Conservation (phyloP, 2,888 invertebrate species). For the Phytoseiulus persimilis region DNA sequence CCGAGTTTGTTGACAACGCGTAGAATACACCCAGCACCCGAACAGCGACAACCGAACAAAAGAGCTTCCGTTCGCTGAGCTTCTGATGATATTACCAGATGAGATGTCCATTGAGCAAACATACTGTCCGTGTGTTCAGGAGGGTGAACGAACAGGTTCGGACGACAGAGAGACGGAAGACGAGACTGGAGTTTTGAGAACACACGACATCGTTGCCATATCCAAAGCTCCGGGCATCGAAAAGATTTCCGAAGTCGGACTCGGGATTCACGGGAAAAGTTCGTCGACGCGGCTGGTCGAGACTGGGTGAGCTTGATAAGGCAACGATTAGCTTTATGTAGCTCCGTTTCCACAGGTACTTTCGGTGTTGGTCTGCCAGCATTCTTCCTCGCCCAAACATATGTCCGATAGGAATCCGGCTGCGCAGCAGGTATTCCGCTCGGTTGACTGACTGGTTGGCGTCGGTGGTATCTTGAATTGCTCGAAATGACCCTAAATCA, state of each 20-base stretch:
- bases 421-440: neutral
- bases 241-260: neutral
- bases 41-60: too few species aligned
- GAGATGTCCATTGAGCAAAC: too few species aligned
- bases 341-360: neutral
- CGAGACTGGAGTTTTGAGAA: too few species aligned
- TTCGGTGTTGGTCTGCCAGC: neutral
- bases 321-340: neutral
- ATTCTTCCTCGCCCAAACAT: neutral
- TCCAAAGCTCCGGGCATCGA: too few species aligned
- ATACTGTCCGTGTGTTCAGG: too few species aligned
- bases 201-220: too few species aligned
- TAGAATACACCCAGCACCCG: too few species aligned
- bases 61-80: too few species aligned
- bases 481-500: neutral
- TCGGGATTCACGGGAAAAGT: neutral
- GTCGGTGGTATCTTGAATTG: neutral
- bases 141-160: too few species aligned
- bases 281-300: neutral
- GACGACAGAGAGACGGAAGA: too few species aligned
- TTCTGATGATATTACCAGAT: too few species aligned
- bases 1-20: too few species aligned
- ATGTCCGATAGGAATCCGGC: neutral
- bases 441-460: neutral
- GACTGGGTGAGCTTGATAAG: neutral